Percentiles rank a stretch among this genome's conserved stretches.
These are phyloP conservation scores for Phymastichus coffea DNA, from an alignment of 1,140 invertebrate genomes.

Conservation along the genomic window DNA sequence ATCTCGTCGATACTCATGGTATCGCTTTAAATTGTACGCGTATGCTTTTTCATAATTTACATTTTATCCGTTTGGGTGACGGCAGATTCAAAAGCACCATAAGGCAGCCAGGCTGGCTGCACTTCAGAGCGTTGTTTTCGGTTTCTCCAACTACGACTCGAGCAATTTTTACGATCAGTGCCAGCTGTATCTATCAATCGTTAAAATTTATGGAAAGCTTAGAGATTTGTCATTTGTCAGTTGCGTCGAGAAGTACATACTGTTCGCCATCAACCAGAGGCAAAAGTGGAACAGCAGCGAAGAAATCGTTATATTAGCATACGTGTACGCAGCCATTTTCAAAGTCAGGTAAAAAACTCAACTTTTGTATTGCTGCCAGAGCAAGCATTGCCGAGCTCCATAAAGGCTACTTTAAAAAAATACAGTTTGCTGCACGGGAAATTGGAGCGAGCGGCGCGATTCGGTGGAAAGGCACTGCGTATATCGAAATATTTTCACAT, in stretches of 20 bases:
- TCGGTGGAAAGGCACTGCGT: conserved; percentile 32
- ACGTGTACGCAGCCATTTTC: conserved; percentile 32
- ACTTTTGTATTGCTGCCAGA: too few relatives aligned
- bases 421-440: conserved; percentile 35
- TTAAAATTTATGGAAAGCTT: conserved; percentile 21
- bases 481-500: conserved; percentile 28
- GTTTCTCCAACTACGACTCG: conserved; percentile 10
- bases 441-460: conserved; percentile 20
- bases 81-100: not conserved
- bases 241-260: conserved; percentile 30
- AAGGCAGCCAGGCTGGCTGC: conserved; percentile 20
- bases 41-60: not conserved
- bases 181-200: conserved; percentile 27
- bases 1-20: conserved; percentile 8
- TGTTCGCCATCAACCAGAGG: conserved; percentile 19
- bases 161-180: conserved; percentile 31
- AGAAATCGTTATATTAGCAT: conserved; percentile 26
- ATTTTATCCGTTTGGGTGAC: not conserved
- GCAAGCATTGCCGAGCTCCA: too few relatives aligned
- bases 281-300: conserved; percentile 23
- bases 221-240: conserved; percentile 1
- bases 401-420: too few relatives aligned
- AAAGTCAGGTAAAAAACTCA: conserved; percentile 38
- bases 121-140: conserved; percentile 28
- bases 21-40: not conserved